Base-by-base conservation (phyloP, 2,113 vertebrate genomes). In the Microtus pennsylvanicus region DNA sequence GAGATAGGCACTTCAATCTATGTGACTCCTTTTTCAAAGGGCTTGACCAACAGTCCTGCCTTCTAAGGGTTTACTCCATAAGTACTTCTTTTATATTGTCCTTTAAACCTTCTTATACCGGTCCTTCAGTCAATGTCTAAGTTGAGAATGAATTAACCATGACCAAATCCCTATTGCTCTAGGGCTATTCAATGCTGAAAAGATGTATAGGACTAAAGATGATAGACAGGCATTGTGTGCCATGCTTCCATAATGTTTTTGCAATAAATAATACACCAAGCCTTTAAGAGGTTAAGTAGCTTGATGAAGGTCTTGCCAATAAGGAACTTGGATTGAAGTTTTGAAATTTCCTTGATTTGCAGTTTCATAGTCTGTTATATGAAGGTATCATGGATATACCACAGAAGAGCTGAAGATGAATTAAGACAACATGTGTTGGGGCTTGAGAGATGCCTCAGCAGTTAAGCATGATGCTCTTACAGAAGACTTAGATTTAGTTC, bases 351-450 rank as follows among this genome's bases (percentile, higher is more conserved):
- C 42, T 80, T 77, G 5, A 28, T 45, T 24, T 55, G 91, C 78
- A 21, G n/a, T 87, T 80, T 94, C 63, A 42, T 93, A n/a, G 58
- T 52, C 5, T 90, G 38, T 96, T 94, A 10, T 58, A 9, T 58
- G 80, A 96, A 38, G 52, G 63, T 30, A 65, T 69, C 82, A 70
- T 87, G 74, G 74, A 82, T 81, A 17, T 3, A 38, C 47, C 47
- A 11, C 9, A 2, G 26, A 70, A 22, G 14, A 65, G 45, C 74
- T 95, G 78, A 69, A 63, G 55, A 58, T 77, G 2, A 78, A n/a
- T 70, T 74, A 78, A 61, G 35, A 61, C 55, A 42, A 9, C 42
- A 42, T 61, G 12, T 61, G n/a, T 83, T 42, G 24, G 55, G 22
- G 12, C 13, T 63, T 55, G n/a, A 63, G n/a, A 42, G n/a, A 14